phyloP scores from a whole-genome alignment of 2,113 vertebrate species.

The Tichodroma muraria region DNA sequence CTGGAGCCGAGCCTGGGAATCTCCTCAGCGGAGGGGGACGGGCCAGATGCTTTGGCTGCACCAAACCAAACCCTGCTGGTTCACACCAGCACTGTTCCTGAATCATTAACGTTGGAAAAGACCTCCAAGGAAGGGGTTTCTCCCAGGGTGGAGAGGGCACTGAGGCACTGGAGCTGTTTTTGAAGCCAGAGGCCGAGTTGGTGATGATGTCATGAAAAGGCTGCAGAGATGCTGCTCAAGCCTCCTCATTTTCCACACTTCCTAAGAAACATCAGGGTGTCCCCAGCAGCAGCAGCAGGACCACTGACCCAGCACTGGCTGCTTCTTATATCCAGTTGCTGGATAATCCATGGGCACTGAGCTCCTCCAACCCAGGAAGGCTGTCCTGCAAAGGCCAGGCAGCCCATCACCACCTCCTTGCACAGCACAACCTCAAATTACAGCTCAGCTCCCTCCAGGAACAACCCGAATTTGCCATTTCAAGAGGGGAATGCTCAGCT shows the following conservation, averaged over 20 bases:
- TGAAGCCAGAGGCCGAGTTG: fast-evolving
- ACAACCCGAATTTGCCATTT: neutral
- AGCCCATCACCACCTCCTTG: neutral
- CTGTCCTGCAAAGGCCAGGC: neutral
- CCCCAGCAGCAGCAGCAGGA: neutral
- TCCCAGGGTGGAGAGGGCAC: neutral
- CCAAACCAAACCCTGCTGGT: neutral
- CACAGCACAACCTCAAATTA: neutral
- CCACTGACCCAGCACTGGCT: neutral
- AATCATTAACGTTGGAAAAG: fast-evolving
- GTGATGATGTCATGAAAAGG: neutral
- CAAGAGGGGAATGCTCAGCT: neutral
- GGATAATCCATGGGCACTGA: neutral
- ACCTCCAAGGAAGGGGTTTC: neutral
- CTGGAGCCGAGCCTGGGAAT: neutral
- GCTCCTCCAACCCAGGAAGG: neutral
- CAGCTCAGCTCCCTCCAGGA: neutral
- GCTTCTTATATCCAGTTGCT: neutral
- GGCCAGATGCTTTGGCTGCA: neutral
- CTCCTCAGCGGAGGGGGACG: fast-evolving
- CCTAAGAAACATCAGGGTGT: neutral
- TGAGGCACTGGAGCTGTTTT: neutral
- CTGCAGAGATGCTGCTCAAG: neutral
- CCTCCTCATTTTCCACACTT: fast-evolving
- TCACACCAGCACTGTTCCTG: neutral